These are phyloP conservation scores for Drosophila virilis DNA, from an alignment of 1,140 invertebrate genomes.

Conservation along the genomic window DNA sequence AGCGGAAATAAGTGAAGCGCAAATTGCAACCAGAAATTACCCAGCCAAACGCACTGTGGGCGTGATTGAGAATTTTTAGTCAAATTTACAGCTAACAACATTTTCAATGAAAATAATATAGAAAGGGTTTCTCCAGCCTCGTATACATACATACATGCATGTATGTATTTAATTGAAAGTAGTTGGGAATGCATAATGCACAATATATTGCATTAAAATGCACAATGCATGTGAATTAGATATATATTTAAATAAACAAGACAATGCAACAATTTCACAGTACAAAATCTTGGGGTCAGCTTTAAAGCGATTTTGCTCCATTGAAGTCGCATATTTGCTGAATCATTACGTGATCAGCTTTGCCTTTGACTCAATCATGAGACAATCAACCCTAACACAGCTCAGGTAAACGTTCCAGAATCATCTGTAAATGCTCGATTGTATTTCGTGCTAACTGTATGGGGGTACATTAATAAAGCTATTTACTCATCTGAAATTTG, in stretches of 20 bases:
- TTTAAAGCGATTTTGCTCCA: constrained; percentile 1
- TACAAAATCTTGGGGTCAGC: no score
- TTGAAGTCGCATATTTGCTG: constrained; percentile 1
- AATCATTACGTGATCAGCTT: constrained; percentile 7
- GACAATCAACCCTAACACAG: not conserved
- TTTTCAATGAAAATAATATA: no score
- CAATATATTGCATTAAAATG: no score
- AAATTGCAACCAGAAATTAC: constrained; percentile 22
- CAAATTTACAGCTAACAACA: no score
- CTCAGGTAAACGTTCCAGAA: not conserved
- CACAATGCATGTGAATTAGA: no score
- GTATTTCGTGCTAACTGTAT: constrained; percentile 5
- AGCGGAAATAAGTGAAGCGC: constrained; percentile 40
- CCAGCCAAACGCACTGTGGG: constrained; percentile 14
- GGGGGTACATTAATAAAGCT: constrained; percentile 1
- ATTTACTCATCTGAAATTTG: constrained; percentile 3
- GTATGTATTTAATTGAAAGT: no score
- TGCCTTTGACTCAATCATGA: not conserved
- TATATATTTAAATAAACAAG: not conserved
- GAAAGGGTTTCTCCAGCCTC: no score
- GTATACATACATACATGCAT: no score
- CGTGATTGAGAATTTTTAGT: not conserved
- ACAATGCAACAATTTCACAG: no score
- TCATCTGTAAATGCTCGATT: constrained; percentile 3
- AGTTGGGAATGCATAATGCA: no score